Base-by-base conservation (phyloP, 2,797 vertebrate species). In the Ctenopoma kingsleyae region DNA sequence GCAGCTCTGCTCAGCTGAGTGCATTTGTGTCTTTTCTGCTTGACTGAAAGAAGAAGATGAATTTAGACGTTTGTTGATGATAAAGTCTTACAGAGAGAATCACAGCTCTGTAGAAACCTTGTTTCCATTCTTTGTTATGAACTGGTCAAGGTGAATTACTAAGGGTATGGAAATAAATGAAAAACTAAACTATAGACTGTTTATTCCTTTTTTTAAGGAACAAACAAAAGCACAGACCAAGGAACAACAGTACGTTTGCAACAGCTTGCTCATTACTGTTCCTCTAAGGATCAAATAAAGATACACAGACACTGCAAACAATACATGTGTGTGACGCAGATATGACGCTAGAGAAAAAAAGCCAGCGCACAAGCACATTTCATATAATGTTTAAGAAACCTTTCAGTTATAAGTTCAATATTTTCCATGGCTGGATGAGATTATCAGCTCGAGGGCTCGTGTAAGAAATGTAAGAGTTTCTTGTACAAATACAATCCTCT, bases 1-100 rank as follows among this genome's bases (percentile, higher is more conserved):
- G 48, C 54, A 35, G 66, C 36, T 17, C 44, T 11, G 25, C 47
- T 43, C 10, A 19, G 23, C 51, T 56, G 59, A 70, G 62, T 60
- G 58, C 54, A 51, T 69, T 76, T 75, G 56, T 76, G 25, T 35
- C 66, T 75, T 62, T 71, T 69, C 41, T 46, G 36, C 59, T 60
- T 61, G 52, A 65, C 30, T 74, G 72, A 23, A 63, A 35, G 30
- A 62, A 54, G 38, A 60, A 25, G 32, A 58, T 8, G 2, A 48
- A 71, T 77, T 74, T n/a, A 74, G 36, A 52, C 23, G 4, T 6
- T 30, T 47, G 47, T 35, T 70, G 50, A 53, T 54, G 40, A 2
- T 16, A 1, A 36, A 40, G 36, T 52, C 51, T 46, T 16, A 41
- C 35, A 55, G 17, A 41, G 12, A 4, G 7, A 59, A 25, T 55